Base-by-base conservation (phyloP, 1,140 invertebrate genomes). In the Bombus sibiricus region DNA sequence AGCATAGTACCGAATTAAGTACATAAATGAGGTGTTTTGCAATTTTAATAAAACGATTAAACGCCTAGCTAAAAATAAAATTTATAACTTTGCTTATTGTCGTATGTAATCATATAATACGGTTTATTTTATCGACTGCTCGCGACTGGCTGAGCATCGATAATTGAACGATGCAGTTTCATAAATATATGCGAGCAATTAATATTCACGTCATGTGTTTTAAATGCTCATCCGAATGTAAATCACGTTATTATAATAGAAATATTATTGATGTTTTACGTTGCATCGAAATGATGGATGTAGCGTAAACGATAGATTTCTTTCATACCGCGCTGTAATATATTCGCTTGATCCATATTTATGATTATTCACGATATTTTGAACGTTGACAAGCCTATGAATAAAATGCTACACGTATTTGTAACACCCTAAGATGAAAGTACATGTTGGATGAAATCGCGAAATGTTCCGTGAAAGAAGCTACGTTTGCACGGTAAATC, bases 241-340 rank as follows among this genome's bases (percentile, higher is more conserved):
- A 79, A 62, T 80, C 76, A 62, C n/a, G 66, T 43, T 72, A 62
- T 79, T 72, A 62, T 78, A 80, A 47, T 68, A 43, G 34, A 59
- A 47, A 47, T n/a, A 34, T 80, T 62, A 80, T 79, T 37, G 83
- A 80, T 43, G 83, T 47, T 72, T 62, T 34, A 43, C 53, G 76
- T 80, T 53, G 75, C 68, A 32, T 22, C 34, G 57, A 68, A 32
- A 41, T 83, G 86, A 84, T 87, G 64, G 81, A 87, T 84, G 86
- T 84, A 39, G 74, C 82, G 74, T 62, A 69, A 87, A 86, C 62
- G 85, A 86, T 83, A 85, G 43, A 77, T 86, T 78, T 62, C 85
- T 84, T 79, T 62, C 25, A 59, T 28, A 4, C 34, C 4, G 18
- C 2, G 1, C 37, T 8, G 69, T 47, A 78, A 87, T 68, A 59